Percentiles rank a stretch among this genome's conserved stretches.
These are phyloP conservation scores for Trachelus iudaicus DNA, from an alignment of 2,888 invertebrate genomes.

Conservation along the genomic window DNA sequence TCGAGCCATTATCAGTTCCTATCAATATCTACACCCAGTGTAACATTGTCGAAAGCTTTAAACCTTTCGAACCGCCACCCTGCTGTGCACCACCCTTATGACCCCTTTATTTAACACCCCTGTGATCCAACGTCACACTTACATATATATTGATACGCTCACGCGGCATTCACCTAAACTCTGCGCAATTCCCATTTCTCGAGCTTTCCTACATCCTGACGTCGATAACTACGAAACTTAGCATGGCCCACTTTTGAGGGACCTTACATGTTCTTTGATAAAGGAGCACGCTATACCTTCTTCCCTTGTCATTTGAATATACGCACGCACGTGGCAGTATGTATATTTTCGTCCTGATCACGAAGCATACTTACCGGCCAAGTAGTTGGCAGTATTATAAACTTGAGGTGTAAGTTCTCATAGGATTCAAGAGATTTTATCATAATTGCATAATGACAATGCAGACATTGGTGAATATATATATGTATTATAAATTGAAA, in stretches of 20 bases:
- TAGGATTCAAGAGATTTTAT: neutral
- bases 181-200: neutral
- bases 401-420: neutral
- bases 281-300: neutral
- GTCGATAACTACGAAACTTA: neutral
- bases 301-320: neutral
- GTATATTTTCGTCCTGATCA: neutral
- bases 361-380: neutral
- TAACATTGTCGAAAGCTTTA: constrained; percentile 6
- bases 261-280: neutral
- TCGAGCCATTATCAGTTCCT: constrained; percentile 20
- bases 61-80: constrained; percentile 1
- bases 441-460: neutral
- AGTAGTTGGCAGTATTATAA: neutral
- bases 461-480: neutral
- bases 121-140: neutral
- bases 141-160: neutral
- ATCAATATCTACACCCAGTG: constrained; percentile 13
- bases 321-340: neutral
- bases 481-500: neutral
- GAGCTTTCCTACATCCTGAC: neutral
- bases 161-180: neutral
- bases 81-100: neutral
- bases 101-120: neutral
- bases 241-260: neutral